Evolutionary conservation across 1,140 invertebrate genomes (phyloP), one percentile per base, ranked within the genome.

Genomic region (Diprion similis): DNA sequence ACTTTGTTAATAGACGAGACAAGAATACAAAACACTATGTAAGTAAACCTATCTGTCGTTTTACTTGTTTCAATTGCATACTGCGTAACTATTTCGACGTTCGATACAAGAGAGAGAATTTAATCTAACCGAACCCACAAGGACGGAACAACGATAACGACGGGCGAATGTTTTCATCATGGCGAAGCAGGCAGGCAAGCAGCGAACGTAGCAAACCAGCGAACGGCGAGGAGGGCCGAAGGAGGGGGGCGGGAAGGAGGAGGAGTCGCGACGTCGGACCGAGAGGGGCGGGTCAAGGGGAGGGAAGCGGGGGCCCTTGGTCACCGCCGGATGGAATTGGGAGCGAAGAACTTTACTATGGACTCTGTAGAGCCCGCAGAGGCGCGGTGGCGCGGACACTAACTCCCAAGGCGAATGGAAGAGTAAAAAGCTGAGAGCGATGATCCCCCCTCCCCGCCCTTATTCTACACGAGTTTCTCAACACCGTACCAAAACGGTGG

Each of bases 131-230:
- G 48, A 71, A 78, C 73, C 74, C 72, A 69, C 76, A 79, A 80
- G 79, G 77, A 77, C 78, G 76, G 73, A 79, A 78, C 75, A 76
- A 82, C 81, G 79, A 74, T 78, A 75, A 78, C 76, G 75, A 77
- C 78, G 78, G 73, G 66, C 79, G 74, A 82, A 80, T 84, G 81
- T 84, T 84, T 82, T 85, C 82, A 83, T 81, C 81, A 86, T 84
- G 84, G 84, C 84, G 83, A 84, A 59, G 6, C 51, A 59, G 51
- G 51, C 51, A 59, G 51, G 51, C 51, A 37, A 37, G 24, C 51
- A 59, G 51, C 51, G 9, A 59, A 59, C 51, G 51, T 59, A 59
- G 51, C 51, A 17, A 59, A 59, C 51, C 51, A 19, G 19, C 15
- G 67, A 19, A 13, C 18, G 67, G 18, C 11, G 10, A 45, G 10